phyloP scores from a whole-genome alignment of 2,797 vertebrate genomes.

The Centropyge bicolor region DNA sequence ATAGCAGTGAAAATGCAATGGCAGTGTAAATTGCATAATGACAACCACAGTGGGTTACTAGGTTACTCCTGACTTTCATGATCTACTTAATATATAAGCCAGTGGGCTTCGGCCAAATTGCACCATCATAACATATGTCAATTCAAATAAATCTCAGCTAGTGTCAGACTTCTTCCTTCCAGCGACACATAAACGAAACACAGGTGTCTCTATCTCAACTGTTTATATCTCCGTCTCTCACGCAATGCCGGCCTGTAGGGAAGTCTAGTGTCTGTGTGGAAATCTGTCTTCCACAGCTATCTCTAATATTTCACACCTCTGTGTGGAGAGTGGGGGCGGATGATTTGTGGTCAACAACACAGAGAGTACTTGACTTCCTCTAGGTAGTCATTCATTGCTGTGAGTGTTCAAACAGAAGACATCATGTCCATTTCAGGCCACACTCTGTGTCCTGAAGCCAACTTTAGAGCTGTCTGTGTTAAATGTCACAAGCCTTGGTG shows the following conservation, averaged over 20 bases:
- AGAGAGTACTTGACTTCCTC: slow-evolving; percentile 57
- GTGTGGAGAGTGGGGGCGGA: slow-evolving; percentile 60
- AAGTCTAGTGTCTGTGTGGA: slow-evolving; percentile 49
- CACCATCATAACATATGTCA: slow-evolving; percentile 31
- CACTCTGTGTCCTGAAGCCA: not conserved
- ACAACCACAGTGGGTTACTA: slow-evolving; percentile 22
- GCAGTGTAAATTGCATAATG: slow-evolving; percentile 1
- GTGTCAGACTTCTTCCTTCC: slow-evolving; percentile 9
- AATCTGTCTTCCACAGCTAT: slow-evolving; percentile 71
- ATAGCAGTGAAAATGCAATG: not conserved
- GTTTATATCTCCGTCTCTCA: slow-evolving; percentile 66
- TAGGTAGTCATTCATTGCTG: slow-evolving; percentile 18
- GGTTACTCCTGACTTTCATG: slow-evolving; percentile 4
- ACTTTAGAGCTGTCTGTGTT: slow-evolving; percentile 13
- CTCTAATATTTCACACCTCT: slow-evolving; percentile 80
- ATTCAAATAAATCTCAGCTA: slow-evolving; percentile 31
- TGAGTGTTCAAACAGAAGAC: slow-evolving; percentile 40
- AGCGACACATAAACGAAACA: slow-evolving; percentile 48
- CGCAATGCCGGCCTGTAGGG: slow-evolving; percentile 44
- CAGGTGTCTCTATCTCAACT: slow-evolving; percentile 58
- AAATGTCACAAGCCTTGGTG: not conserved
- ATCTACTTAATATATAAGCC: slow-evolving; percentile 21
- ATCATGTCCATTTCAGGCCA: slow-evolving; percentile 34
- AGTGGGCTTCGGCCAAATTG: not conserved
- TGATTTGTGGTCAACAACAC: slow-evolving; percentile 47